A percentile compares a stretch with the other conserved stretches of the same genome.
Conservation (phyloP, 2,113 vertebrate genomes). For the Melanotaenia duboulayi region DNA sequence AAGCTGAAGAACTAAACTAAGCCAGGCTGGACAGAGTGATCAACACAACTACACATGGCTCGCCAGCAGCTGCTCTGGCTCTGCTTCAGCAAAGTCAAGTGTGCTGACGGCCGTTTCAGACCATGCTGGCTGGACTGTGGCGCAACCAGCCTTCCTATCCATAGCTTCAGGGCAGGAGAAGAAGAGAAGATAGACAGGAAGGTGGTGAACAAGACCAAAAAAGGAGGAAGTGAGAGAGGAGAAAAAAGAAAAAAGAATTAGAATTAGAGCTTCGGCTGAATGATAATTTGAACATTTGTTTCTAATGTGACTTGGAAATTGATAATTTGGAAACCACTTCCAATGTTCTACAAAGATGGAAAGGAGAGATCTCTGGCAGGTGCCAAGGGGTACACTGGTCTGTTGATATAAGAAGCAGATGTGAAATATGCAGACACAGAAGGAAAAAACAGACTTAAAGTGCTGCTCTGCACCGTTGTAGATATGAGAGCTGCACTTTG, state of each 20-base stretch:
- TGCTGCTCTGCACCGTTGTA: slow-evolving; percentile 23
- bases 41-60: slow-evolving; percentile 42
- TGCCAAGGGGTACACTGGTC: slow-evolving; percentile 37
- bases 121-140: slow-evolving; percentile 59
- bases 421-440: slow-evolving; percentile 68
- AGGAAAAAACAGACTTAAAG: slow-evolving; percentile 47
- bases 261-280: slow-evolving; percentile 29
- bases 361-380: slow-evolving; percentile 28
- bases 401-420: slow-evolving; percentile 75
- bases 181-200: slow-evolving; percentile 52
- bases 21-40: slow-evolving; percentile 1
- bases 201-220: slow-evolving; percentile 65
- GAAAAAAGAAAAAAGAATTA: background rate
- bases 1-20: slow-evolving; percentile 5
- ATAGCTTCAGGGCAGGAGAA: slow-evolving; percentile 65
- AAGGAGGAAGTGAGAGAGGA: slow-evolving; percentile 58
- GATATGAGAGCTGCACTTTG: background rate
- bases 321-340: slow-evolving; percentile 52
- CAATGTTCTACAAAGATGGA: slow-evolving; percentile 31
- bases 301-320: slow-evolving; percentile 52
- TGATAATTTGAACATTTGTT: slow-evolving; percentile 31
- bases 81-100: slow-evolving; percentile 61
- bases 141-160: slow-evolving; percentile 68
- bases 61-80: slow-evolving; percentile 66
- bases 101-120: slow-evolving; percentile 49